phyloP scores from a whole-genome alignment of 2,797 vertebrate genomes.

The Danio aesculapii region DNA sequence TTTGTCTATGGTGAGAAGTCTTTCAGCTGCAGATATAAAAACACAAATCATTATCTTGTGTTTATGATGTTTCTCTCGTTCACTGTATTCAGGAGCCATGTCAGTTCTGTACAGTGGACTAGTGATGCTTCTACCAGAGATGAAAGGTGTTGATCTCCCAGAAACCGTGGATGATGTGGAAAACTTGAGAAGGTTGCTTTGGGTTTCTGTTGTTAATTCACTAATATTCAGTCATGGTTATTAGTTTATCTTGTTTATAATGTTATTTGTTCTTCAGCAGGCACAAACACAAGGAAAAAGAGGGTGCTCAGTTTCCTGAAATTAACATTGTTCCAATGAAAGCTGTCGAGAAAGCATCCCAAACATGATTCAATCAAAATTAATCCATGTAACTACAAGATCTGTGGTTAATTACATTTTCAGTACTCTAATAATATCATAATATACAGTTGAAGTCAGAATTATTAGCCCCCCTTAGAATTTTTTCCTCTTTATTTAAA shows the following conservation, averaged over 20 bases:
- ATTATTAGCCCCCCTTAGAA: too few relatives aligned
- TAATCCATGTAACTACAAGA: not conserved
- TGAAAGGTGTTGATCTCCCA: constrained; percentile 60
- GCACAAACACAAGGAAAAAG: not conserved
- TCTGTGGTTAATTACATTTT: not conserved
- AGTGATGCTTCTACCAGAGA: constrained; percentile 62
- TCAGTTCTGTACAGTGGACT: constrained; percentile 58
- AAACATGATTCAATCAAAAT: not conserved
- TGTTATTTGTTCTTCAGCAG: not conserved
- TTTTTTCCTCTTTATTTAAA: too few relatives aligned
- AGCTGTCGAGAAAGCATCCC: not conserved
- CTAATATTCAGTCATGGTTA: not conserved
- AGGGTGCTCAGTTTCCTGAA: not conserved
- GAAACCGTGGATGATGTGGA: constrained; percentile 65
- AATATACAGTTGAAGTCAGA: too few relatives aligned
- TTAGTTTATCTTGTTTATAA: not conserved
- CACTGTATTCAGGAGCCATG: constrained; percentile 50
- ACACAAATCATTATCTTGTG: not conserved
- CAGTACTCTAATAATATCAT: not conserved
- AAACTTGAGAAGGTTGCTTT: constrained; percentile 47
- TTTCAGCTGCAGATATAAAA: not conserved
- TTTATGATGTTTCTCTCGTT: not conserved
- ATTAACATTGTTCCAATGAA: not conserved
- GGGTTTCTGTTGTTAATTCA: not conserved
- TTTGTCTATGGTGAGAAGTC: constrained; percentile 42